phyloP scores from a whole-genome alignment of 2,888 invertebrate genomes.

The Cyclophora albipunctata region DNA sequence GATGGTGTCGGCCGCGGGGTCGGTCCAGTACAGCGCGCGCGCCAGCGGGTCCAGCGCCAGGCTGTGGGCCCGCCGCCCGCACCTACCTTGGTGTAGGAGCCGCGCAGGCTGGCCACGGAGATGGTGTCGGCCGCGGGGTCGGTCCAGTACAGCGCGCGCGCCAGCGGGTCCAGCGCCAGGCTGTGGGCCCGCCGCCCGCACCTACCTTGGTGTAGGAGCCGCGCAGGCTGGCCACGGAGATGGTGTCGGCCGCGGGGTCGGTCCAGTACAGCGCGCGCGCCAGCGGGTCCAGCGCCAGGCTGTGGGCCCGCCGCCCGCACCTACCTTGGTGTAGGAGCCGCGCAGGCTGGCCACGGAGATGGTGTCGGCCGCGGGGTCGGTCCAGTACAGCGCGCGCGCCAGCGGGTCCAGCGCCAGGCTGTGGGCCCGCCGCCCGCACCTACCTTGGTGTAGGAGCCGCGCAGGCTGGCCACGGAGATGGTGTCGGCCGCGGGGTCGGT shows the following conservation, averaged over 20 bases:
- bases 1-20: conserved; percentile 91
- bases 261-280: conserved; percentile 94
- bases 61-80: conserved; percentile 88
- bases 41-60: conserved; percentile 92
- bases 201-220: conserved; percentile 81
- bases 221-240: conserved; percentile 90
- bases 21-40: conserved; percentile 93
- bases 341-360: conserved; percentile 92
- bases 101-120: conserved; percentile 89
- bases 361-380: conserved; percentile 90
- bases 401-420: conserved; percentile 92
- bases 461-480: conserved; percentile 90
- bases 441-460: too few species aligned
- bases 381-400: conserved; percentile 92
- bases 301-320: conserved; percentile 89
- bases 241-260: conserved; percentile 90
- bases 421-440: conserved; percentile 88
- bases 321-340: too few species aligned
- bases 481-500: conserved; percentile 92
- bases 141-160: conserved; percentile 93
- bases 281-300: conserved; percentile 91
- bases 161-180: conserved; percentile 91
- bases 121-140: conserved; percentile 93
- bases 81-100: conserved; percentile 79
- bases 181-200: conserved; percentile 90